Base-by-base conservation (phyloP, 1,140 invertebrate species). In the Halotydeus destructor region DNA sequence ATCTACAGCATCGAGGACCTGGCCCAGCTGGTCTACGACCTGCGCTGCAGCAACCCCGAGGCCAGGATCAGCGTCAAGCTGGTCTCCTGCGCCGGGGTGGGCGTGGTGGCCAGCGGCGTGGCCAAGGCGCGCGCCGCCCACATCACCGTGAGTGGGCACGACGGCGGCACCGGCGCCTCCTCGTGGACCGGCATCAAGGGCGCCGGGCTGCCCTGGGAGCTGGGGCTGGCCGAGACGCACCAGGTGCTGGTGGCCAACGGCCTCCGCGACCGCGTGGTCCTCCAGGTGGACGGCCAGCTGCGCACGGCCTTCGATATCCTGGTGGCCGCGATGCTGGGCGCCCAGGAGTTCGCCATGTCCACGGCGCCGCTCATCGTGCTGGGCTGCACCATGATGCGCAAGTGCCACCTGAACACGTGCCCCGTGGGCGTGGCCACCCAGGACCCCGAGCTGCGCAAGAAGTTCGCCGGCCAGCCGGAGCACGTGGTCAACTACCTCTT, bases 1-100 rank as follows among this genome's bases (percentile, higher is more conserved):
- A 97, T 98, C 60, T 99, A 99, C 63, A 94, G 86, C 26, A 98
- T 99, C 55, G 93, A 99, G 64, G 93, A 99, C 68, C 66, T 99
- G 50, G 85, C 91, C 1, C 85, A 98, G 66, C 67, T 99, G 27
- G 97, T 99, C 55, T 97, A 96, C 56, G 93, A 99, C 63, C 66
- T 99, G 33, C 98, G 98, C 61, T 88, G 83, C 58, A 81, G 89
- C 32, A 99, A 98, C 68, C 93, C 93, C 0, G 67, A 69, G 41
- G 91, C 91, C 1, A 66, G 89, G 37, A 89, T 99, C 46, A 93
- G 86, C 36, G 93, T 98, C 0, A 99, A 98, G 60, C 65, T 99
- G 12, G 93, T 98, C 3, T 96, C 91, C 0, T 91, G 97, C 68
- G 85, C 93, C 27, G 93, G 93, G 4, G 93, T 98, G 1, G 93